phyloP scores from a whole-genome alignment of 2,888 invertebrate species.

The Drosophila maculinotata region DNA sequence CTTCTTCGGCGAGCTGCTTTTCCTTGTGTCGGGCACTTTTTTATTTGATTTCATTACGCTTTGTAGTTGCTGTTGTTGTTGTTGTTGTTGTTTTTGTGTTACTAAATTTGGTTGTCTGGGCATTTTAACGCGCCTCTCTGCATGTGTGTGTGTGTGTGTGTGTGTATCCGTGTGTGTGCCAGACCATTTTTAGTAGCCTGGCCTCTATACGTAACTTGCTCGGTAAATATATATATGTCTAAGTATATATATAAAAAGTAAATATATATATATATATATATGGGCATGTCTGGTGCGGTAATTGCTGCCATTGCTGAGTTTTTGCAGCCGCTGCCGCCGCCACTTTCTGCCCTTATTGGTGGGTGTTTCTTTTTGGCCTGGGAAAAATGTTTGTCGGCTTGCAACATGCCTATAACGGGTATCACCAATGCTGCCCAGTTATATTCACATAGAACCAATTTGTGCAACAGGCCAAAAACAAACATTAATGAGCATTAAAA shows the following conservation, averaged over 20 bases:
- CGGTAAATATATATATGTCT: conserved; percentile 11
- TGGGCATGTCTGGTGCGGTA: conserved; percentile 66
- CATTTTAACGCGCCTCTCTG: conserved; percentile 61
- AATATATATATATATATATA: conserved; percentile 39
- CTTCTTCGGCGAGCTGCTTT: conserved; percentile 32
- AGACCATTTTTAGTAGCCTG: conserved; percentile 79
- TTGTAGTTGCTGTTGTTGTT: conserved; percentile 58
- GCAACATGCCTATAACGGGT: conserved; percentile 1
- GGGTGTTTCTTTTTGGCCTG: conserved; percentile 62
- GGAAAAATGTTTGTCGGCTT: conserved; percentile 42
- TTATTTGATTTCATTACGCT: conserved; percentile 75
- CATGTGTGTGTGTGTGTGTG: conserved; percentile 15
- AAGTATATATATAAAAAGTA: conserved; percentile 33
- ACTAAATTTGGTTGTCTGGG: conserved; percentile 80
- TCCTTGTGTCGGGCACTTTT: conserved; percentile 54
- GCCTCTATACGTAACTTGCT: conserved; percentile 39
- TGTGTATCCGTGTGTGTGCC: conserved; percentile 49
- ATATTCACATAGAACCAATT: conserved; percentile 14
- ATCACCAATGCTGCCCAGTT: background rate
- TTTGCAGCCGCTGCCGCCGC: conserved; percentile 41
- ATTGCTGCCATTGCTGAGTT: conserved; percentile 63
- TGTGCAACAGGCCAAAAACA: conserved; percentile 1
- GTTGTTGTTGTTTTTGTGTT: conserved; percentile 56
- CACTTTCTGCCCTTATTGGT: conserved; percentile 69
- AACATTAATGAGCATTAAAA: conserved; percentile 11